These are phyloP conservation scores for Diorhabda sublineata DNA, from an alignment of 1,140 invertebrate genomes.

Conservation along the genomic window DNA sequence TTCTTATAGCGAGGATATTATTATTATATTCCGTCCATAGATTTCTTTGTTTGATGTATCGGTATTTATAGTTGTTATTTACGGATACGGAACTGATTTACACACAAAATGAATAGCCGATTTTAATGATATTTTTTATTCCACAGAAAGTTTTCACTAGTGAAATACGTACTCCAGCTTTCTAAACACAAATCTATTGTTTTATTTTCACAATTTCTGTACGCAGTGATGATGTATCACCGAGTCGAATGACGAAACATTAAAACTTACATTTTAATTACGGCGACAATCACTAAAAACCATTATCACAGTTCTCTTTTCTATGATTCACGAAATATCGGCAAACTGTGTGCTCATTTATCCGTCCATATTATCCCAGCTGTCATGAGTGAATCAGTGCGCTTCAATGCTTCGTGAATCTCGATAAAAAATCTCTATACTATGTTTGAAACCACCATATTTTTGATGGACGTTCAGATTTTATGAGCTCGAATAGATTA, in stretches of 20 bases:
- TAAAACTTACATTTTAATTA: constrained; percentile 3
- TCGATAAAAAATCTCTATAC: not conserved
- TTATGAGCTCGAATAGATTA: no score
- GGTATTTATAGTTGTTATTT: no score
- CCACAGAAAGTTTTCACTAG: no score
- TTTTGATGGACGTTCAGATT: not conserved
- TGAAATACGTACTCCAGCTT: no score
- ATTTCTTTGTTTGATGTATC: no score
- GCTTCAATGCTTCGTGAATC: not conserved
- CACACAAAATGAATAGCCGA: no score
- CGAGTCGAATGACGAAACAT: not conserved
- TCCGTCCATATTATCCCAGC: not conserved
- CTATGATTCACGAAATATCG: constrained; percentile 2
- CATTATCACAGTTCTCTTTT: not conserved
- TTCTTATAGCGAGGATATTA: no score
- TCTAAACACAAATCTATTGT: no score
- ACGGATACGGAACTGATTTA: no score
- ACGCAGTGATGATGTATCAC: not conserved
- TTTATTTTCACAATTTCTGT: not conserved
- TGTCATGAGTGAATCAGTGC: not conserved
- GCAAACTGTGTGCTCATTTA: not conserved
- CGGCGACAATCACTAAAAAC: constrained; percentile 2
- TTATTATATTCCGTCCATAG: no score
- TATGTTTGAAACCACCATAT: not conserved
- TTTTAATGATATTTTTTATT: no score